Evolutionary conservation across 2,113 vertebrate species (phyloP).

Genomic region (Neotragus moschatus): DNA sequence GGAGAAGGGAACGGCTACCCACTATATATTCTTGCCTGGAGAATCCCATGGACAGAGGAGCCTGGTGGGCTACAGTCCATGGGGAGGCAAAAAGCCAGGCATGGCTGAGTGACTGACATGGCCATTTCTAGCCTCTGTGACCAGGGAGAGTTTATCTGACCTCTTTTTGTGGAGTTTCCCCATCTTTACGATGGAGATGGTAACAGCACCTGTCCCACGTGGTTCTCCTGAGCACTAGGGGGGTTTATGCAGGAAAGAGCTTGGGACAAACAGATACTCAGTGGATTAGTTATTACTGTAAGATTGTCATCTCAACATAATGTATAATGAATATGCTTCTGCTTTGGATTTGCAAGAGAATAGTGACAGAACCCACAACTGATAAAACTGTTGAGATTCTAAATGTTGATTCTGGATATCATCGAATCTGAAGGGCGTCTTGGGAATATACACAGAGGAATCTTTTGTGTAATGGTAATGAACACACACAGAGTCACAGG

Average conservation of each 20-base stretch:
- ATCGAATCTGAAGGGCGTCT: not conserved
- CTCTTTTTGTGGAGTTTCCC: not conserved
- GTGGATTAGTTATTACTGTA: not conserved
- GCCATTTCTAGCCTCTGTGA: not conserved
- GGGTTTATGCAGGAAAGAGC: not conserved
- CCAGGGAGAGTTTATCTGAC: not conserved
- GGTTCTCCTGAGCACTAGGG: not conserved
- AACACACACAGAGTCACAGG: not conserved
- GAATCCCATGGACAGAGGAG: not conserved
- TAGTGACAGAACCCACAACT: not conserved
- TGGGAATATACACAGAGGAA: not conserved
- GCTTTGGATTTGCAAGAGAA: not conserved
- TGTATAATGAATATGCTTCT: not conserved
- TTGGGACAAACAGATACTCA: not conserved
- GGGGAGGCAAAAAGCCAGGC: not conserved
- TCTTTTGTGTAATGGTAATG: not conserved
- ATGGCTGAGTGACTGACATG: not conserved
- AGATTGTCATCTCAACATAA: not conserved
- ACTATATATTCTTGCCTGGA: not conserved
- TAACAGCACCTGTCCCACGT: not conserved
- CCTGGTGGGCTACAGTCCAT: not conserved
- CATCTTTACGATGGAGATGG: not conserved
- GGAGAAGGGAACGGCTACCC: not conserved
- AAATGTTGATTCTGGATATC: not conserved
- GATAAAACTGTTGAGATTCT: not conserved